phyloP scores from a whole-genome alignment of 2,888 invertebrate genomes.

The Anaspis maculata region DNA sequence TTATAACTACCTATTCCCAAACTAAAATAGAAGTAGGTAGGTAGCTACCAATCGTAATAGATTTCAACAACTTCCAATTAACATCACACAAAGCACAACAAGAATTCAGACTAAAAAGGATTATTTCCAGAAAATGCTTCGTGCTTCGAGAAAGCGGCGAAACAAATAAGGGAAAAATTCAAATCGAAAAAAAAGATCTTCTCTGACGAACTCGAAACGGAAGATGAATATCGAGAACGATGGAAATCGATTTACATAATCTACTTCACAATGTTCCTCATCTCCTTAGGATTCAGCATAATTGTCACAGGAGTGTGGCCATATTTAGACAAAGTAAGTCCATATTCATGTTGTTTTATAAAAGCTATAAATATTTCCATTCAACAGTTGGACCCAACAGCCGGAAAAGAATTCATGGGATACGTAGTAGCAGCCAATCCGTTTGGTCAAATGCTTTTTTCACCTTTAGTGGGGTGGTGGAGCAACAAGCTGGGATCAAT shows the following conservation, averaged over 20 bases:
- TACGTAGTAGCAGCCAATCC: conserved; percentile 81
- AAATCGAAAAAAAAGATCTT: conserved; percentile 18
- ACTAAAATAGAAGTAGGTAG: no score
- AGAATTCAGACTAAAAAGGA: no score
- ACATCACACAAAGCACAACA: no score
- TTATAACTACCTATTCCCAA: no score
- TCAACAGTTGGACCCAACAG: conserved; percentile 63
- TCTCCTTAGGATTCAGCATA: conserved; percentile 82
- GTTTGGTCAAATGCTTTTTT: conserved; percentile 77
- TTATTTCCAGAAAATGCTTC: no score
- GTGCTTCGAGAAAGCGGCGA: conserved; percentile 19
- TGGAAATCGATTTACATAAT: conserved; percentile 74
- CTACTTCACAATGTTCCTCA: conserved; percentile 85
- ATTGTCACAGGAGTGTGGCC: conserved; percentile 85
- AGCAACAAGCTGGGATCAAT: conserved; percentile 66
- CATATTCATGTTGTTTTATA: neutral
- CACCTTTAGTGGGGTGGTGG: conserved; percentile 79
- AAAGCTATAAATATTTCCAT: conserved; percentile 1
- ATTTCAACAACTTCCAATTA: no score
- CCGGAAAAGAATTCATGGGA: conserved; percentile 77
- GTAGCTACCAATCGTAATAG: no score
- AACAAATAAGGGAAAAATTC: conserved; percentile 19
- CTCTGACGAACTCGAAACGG: conserved; percentile 53
- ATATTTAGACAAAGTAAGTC: conserved; percentile 69
- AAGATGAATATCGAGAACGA: conserved; percentile 57